These are phyloP conservation scores for Thymelicus lineola DNA, from an alignment of 2,888 invertebrate species.

Conservation along the genomic window DNA sequence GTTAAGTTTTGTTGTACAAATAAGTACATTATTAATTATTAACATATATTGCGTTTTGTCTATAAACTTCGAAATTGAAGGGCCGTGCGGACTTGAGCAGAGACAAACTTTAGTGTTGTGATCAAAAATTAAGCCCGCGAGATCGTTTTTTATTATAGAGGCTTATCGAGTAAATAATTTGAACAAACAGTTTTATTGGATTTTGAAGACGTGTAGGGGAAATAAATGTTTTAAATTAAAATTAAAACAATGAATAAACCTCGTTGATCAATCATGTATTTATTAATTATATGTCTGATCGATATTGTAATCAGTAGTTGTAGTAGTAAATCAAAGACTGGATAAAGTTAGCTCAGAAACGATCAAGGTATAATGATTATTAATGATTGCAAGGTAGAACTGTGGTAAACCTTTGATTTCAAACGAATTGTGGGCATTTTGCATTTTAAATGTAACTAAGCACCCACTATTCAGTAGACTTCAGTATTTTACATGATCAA, in stretches of 20 bases:
- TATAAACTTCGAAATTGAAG: not conserved
- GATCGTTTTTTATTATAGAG: constrained; percentile 20
- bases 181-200: constrained; percentile 17
- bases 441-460: too few species aligned
- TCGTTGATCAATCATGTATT: constrained; percentile 7
- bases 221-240: not conserved
- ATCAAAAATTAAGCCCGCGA: constrained; percentile 22
- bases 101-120: constrained; percentile 14
- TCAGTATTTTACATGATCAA: too few species aligned
- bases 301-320: constrained; percentile 26
- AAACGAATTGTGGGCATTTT: not conserved
- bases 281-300: not conserved
- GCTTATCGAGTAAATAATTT: constrained; percentile 20
- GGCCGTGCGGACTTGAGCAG: not conserved
- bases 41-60: not conserved
- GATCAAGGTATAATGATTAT: not conserved
- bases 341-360: constrained; percentile 17
- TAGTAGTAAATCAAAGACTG: constrained; percentile 32
- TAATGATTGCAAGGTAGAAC: not conserved
- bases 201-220: not conserved
- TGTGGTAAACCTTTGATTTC: not conserved
- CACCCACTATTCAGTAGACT: too few species aligned
- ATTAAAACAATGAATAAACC: not conserved
- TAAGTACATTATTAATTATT: constrained; percentile 26
- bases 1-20: constrained; percentile 31